Conservation (phyloP, 2,797 vertebrate genomes). For the Ctenopoma multispine region DNA sequence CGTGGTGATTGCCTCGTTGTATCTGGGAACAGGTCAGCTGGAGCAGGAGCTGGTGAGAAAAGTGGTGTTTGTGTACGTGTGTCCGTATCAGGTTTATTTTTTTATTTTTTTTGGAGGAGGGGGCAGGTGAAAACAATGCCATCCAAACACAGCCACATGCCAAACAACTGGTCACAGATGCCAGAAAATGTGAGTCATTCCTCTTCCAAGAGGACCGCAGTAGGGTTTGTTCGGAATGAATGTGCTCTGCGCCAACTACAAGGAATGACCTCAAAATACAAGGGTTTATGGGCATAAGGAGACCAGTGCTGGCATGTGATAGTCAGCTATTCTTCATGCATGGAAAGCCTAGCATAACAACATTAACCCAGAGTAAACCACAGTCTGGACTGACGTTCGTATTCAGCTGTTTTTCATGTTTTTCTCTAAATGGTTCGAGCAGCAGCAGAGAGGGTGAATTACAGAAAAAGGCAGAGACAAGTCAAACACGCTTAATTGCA, state of each 20-base stretch:
- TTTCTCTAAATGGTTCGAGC: conserved; percentile 24
- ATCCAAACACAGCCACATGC: conserved; percentile 7
- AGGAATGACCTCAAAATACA: conserved; percentile 64
- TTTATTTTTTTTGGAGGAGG: conserved; percentile 1
- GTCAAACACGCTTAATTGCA: conserved; percentile 56
- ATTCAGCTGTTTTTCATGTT: conserved; percentile 63
- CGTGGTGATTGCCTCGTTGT: conserved; percentile 95
- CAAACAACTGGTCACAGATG: conserved; percentile 51
- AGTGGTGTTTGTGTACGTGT: neutral
- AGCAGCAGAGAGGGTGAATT: conserved; percentile 37
- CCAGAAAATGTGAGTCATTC: conserved; percentile 75
- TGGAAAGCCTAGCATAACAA: conserved; percentile 72
- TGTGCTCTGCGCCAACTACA: conserved; percentile 38
- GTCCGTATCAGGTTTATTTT: neutral
- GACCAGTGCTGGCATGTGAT: conserved; percentile 65
- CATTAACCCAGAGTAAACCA: conserved; percentile 68
- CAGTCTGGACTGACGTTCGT: conserved; percentile 71
- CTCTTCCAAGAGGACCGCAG: conserved; percentile 47
- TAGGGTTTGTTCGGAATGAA: conserved; percentile 56
- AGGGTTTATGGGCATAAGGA: conserved; percentile 68
- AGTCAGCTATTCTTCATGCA: conserved; percentile 65
- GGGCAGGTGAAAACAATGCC: conserved; percentile 69
- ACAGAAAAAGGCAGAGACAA: conserved; percentile 31
- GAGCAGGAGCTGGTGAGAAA: conserved; percentile 94
- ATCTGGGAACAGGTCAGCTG: conserved; percentile 93